Base-by-base conservation (phyloP, 2,797 vertebrate genomes). In the Hozukius guyotensis region DNA sequence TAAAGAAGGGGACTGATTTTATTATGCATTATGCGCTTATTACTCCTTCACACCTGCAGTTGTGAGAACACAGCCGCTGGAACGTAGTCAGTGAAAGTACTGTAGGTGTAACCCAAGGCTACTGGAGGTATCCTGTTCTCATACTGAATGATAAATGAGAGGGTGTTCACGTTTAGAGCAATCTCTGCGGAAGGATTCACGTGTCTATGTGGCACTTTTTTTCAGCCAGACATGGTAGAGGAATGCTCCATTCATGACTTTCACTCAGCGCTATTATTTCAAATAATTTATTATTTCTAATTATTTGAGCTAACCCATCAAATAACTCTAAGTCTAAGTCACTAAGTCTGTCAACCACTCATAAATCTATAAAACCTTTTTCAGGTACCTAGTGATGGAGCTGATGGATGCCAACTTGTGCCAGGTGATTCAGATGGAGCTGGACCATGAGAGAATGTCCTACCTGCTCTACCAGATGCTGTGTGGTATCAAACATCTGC, bases 401-500 rank as follows among this genome's bases (percentile, higher is more conserved):
- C 89, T 99, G 93, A 99, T 99, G 99, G 99, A 99, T 89, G 99
- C 99, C 91, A 99, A 99, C 93, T 94, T 99, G 89, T 99, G 99
- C 93, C 99, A 99, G 94, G 99, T 99, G 92, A 99, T 99, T 95
- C 99, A 99, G 93, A 99, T 99, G 99, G 99, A 99, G 92, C 93
- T 99, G 62, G 99, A 99, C 94, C 99, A 99, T 2, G 99, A 99
- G 88, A 94, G 99, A 94, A 99, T 99, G 98, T 99, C 99, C 89
- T 99, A 99, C 86, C 96, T 99, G 82, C 97, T 99, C 55, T 99
- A 99, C 94, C 98, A 99, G 96, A 99, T 99, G 99, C 87, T 99
- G 78, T 99, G 99, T 89, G 99, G 99, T 66, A 99, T 99, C 95
- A 99, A 99, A 88, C 99, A 99, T 88, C 97, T 99, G 92, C 99